Evolutionary conservation across 1,140 invertebrate genomes (phyloP), one percentile per base, ranked within the genome.

Genomic region (Drosophila tsacasi): DNA sequence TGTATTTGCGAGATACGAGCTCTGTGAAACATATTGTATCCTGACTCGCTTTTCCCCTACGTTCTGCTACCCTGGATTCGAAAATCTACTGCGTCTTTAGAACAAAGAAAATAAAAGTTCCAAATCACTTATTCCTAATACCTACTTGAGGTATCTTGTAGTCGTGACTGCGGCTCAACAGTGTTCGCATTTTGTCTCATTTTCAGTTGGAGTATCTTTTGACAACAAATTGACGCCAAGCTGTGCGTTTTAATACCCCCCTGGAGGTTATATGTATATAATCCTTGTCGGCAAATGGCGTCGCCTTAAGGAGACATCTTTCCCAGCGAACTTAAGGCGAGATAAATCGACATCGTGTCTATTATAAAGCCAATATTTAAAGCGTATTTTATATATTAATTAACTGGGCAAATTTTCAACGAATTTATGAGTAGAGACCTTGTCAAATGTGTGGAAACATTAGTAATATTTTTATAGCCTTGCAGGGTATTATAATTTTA

Each of bases 21-120:
- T 42, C 39, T 52, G 21, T 40, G 74, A 55, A 77, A 55, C 75
- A 77, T 77, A 77, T 77, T 77, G 74, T 76, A 23, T 68, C 10
- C 32, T 35, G 32, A 35, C 32, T 42, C 37, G 17, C 19, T 35
- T 13, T 21, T 4, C 23, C 52, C 46, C 60, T 19, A 40, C 25
- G 35, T 49, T 25, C 10, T n/a, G n/a, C 10, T 62, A 40, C 35
- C 27, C 37, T 13, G 23, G n/a, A 23, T 9, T 23, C n/a, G 15
- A 17, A 30, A 21, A 37, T 17, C 32, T 1, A 23, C 0, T 32
- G 3, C 32, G 15, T 1, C 10, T 9, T 23, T 10, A 5, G 30
- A 21, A 10, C 12, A n/a, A n/a, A 10, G 10, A 0, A 3, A 12
- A 27, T 12, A 12, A 7, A n/a, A 52, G n/a, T 19, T 23, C 4